Evolutionary conservation across 2,797 vertebrate species (phyloP), one percentile per base, ranked within the genome.

Genomic region (Babyrousa celebensis): DNA sequence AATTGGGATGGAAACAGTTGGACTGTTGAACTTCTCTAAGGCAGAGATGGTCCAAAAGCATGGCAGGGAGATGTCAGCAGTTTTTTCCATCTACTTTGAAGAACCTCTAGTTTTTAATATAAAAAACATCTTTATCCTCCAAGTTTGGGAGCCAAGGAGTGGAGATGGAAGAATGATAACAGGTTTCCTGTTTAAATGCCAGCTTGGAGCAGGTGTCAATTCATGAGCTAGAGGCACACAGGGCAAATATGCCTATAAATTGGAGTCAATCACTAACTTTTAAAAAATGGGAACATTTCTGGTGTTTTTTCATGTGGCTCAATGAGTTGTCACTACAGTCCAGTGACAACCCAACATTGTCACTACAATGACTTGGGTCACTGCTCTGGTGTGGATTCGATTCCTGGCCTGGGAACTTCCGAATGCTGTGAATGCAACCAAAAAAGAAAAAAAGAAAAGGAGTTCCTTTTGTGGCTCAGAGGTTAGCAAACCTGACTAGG

Each of bases 101-200:
- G 36, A 91, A n/a, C 52, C 27, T 93, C 71, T 23, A 9, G 40
- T 82, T 75, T 89, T 87, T 40, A 77, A 94, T 58, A 65, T 77
- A n/a, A 62, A 72, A 68, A 40, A 9, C 40, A 27, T 91, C 52
- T 74, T 60, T 60, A 63, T 32, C 17, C 17, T 70, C 36, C 20
- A 60, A 74, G 80, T 36, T 16, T 48, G 58, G 36, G 32, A 92
- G 29, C 27, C 63, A 67, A 23, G 43, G 58, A 62, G 18, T 56
- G 83, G n/a, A 29, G 8, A 70, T 43, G 25, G 58, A 67, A 79
- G 11, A 86, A 74, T 40, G 54, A 9, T 29, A 67, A 25, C 17
- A 12, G 15, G 20, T 65, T 72, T 43, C 36, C 63, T 29, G 43
- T 82, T 85, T 65, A 63, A 89, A 87, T 0, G 43, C 80, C 78